These are phyloP conservation scores for Lamprologus ornatipinnis DNA, from an alignment of 2,113 vertebrate species.

Conservation along the genomic window DNA sequence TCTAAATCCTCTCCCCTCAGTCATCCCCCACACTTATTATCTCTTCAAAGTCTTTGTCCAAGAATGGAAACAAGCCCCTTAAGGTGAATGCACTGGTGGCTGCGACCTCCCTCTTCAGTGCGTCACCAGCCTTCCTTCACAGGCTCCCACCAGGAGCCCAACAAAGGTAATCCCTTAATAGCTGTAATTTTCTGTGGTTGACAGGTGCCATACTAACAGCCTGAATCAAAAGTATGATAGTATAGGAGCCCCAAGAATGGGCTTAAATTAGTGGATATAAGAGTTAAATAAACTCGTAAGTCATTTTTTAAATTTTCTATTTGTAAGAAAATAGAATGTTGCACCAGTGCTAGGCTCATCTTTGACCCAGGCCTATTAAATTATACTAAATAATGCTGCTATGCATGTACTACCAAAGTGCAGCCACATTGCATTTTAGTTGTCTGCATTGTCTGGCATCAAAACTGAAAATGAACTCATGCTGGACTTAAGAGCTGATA, in stretches of 20 bases:
- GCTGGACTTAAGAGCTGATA: background rate
- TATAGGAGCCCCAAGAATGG: background rate
- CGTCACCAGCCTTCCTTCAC: background rate
- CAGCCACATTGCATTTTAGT: background rate
- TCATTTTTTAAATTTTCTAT: background rate
- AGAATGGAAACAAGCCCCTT: conserved; percentile 44
- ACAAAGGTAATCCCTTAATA: conserved; percentile 55
- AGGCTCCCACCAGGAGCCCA: conserved; percentile 6
- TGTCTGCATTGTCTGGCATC: background rate
- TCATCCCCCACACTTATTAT: conserved; percentile 5
- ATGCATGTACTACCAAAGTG: background rate
- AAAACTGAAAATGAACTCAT: background rate
- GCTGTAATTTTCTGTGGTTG: conserved; percentile 37
- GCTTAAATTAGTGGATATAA: background rate
- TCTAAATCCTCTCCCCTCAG: background rate
- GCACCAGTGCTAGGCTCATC: background rate
- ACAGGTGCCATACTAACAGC: conserved; percentile 29
- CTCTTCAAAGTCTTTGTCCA: conserved; percentile 20
- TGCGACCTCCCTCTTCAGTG: background rate
- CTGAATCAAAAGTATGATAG: background rate
- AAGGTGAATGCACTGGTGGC: conserved; percentile 10
- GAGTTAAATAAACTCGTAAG: background rate
- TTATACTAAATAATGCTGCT: background rate
- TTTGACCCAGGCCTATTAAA: background rate
- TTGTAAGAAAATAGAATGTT: background rate